Base-by-base conservation (phyloP, 2,797 vertebrate genomes). In the Macroramphosus scolopax region DNA sequence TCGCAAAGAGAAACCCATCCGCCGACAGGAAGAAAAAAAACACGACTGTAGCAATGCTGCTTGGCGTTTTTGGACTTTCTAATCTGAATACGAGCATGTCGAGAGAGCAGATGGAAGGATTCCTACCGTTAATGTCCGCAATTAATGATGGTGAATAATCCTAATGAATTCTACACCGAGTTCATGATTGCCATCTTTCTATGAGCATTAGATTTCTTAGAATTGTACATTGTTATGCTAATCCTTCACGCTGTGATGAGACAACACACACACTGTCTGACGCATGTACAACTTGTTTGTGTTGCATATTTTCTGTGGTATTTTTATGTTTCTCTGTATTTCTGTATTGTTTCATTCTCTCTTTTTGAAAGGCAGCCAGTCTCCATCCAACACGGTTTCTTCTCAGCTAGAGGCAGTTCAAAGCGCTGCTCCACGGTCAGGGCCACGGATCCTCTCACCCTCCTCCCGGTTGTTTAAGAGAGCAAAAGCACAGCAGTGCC, bases 381-480 rank as follows among this genome's bases (percentile, higher is more conserved):
- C 63, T 74, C 71, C 75, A 80, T 80, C 78, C 77, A 79, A 75
- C 70, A 68, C 68, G 78, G 75, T 69, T 78, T 78, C 75, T 81
- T n/a, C 81, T 8, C 84, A 82, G 78, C 65, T 4, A 80, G 84
- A 72, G 63, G 55, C 52, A 61, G 72, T 86, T 88, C 78, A 87
- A 87, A 87, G 83, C 69, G 38, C 51, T 45, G 66, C 80, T 72
- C 75, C n/a, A 36, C 60, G 80, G 77, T 78, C 82, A 65, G 78
- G 54, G 59, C 71, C 30, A 63, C 67, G 65, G 69, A 78, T 84
- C 76, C 71, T 78, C 75, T 83, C 77, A 75, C 58, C 77, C 76
- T 77, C 75, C 79, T 82, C 83, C 77, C 47, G 72, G 68, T 82
- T 85, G 79, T 86, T 84, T 81, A 79, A 83, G 72, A 87, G 74